Conservation (phyloP, 2,888 invertebrate genomes). For the Drosophila mayaguana region DNA sequence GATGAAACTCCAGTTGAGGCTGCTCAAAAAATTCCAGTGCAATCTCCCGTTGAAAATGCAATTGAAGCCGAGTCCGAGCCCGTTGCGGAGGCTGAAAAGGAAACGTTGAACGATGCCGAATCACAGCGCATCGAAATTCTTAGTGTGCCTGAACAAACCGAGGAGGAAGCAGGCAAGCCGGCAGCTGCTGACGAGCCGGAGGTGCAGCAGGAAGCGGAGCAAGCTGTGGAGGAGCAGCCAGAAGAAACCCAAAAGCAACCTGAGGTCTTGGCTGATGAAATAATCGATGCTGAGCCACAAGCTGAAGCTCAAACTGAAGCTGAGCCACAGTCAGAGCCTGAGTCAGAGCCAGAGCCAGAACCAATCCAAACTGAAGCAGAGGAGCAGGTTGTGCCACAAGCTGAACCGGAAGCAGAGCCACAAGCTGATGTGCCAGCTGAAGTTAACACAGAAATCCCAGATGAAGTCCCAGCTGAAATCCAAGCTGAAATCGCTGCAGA, state of each 20-base stretch:
- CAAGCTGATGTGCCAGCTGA: background rate
- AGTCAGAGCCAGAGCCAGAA: background rate
- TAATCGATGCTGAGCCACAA: slow-evolving; percentile 6
- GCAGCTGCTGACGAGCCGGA: slow-evolving; percentile 10
- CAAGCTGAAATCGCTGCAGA: background rate
- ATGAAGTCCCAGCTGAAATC: background rate
- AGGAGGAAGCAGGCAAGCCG: background rate
- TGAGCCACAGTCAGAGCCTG: background rate
- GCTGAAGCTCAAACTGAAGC: background rate
- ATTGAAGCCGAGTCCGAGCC: slow-evolving; percentile 6
- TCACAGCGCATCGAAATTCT: slow-evolving; percentile 5
- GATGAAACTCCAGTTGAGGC: background rate
- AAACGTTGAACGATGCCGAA: slow-evolving; percentile 3
- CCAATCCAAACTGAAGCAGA: background rate
- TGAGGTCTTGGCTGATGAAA: slow-evolving; percentile 16
- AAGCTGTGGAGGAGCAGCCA: background rate
- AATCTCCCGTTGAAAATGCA: no score
- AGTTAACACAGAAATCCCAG: no score
- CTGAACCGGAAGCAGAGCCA: background rate
- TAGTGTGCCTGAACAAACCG: slow-evolving; percentile 6
- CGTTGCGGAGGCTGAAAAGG: slow-evolving; percentile 4
- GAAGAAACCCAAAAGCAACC: slow-evolving; percentile 12
- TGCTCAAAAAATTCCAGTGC: background rate
- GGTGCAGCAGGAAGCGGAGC: background rate
- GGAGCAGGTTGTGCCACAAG: background rate